These are phyloP conservation scores for Drosophila lacteicornis DNA, from an alignment of 1,140 invertebrate species.

Conservation along the genomic window DNA sequence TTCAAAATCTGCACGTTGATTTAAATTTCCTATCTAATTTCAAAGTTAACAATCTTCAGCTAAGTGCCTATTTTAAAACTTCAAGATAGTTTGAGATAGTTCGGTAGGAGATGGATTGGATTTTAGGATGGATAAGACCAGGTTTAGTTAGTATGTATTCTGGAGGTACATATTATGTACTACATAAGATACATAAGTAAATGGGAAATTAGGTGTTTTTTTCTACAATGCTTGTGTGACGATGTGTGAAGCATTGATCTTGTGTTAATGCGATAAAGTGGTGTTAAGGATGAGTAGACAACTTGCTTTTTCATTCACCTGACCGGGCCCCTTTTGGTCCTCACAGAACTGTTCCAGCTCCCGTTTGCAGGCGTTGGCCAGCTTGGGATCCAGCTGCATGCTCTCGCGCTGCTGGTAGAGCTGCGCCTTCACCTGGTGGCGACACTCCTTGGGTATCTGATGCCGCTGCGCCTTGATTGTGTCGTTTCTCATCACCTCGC, in stretches of 20 bases:
- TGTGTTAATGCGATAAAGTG: constrained; percentile 8
- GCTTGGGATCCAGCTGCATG: constrained; percentile 92
- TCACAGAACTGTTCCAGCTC: constrained; percentile 92
- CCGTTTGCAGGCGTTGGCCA: constrained; percentile 90
- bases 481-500: constrained; percentile 93
- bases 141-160: too few species aligned
- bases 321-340: constrained; percentile 91
- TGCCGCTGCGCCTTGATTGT: constrained; percentile 92
- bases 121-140: too few species aligned
- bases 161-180: too few species aligned
- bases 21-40: too few species aligned
- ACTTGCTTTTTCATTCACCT: constrained; percentile 87
- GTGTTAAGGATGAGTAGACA: constrained; percentile 56
- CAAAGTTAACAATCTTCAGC: too few species aligned
- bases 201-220: background rate
- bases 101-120: too few species aligned
- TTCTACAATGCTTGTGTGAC: background rate
- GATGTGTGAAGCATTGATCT: background rate
- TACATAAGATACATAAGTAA: too few species aligned
- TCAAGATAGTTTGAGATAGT: too few species aligned
- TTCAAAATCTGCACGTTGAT: too few species aligned
- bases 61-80: too few species aligned
- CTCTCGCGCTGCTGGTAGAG: constrained; percentile 95
- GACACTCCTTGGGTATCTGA: constrained; percentile 93
- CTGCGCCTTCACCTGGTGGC: constrained; percentile 94